Evolutionary conservation across 2,888 invertebrate genomes (phyloP), one percentile per base, ranked within the genome.

Genomic region (Crioceris asparagi): DNA sequence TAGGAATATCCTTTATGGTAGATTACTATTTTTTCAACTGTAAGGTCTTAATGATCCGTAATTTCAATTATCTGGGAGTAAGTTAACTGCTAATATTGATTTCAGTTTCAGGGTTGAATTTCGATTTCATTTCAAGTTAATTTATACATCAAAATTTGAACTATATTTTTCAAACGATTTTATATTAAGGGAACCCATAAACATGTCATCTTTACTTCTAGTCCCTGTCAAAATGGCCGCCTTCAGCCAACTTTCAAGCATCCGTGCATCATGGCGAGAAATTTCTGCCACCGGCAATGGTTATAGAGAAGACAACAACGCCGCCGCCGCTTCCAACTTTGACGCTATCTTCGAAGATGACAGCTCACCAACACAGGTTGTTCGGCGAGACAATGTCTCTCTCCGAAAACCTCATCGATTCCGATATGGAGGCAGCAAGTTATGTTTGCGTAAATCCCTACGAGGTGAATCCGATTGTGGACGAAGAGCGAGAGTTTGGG

Each of bases 231-330:
- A 45, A 40, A 57, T 57, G 57, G 54, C 48, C 45, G 41, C 42
- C 44, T 47, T 56, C 62, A 58, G 53, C 51, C 54, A 54, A 48
- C 49, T 54, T 44, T 49, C 56, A 51, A 53, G 59, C 49, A 52
- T 59, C 48, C 62, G 60, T 57, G 62, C 62, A 56, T 65, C 68
- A 57, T 66, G 65, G 62, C 66, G 67, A 66, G 68, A 67, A 64
- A 60, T 51, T 38, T 23, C 33, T 34, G n/a, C n/a, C n/a, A n/a
- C n/a, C n/a, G 34, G n/a, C 29, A 29, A 23, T 30, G 12, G 25
- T 25, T 12, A 12, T n/a, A 25, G n/a, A 12, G 11, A n/a, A 3
- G 25, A 6, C 25, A 25, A 12, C 25, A n/a, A n/a, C 4, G 11
- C 25, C 25, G 12, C 25, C 4, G 25, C n/a, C 5, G 11, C 23